Percentiles rank a stretch among this genome's conserved stretches.
These are phyloP conservation scores for Drosophila mauritiana DNA, from an alignment of 1,140 invertebrate species.

Conservation along the genomic window DNA sequence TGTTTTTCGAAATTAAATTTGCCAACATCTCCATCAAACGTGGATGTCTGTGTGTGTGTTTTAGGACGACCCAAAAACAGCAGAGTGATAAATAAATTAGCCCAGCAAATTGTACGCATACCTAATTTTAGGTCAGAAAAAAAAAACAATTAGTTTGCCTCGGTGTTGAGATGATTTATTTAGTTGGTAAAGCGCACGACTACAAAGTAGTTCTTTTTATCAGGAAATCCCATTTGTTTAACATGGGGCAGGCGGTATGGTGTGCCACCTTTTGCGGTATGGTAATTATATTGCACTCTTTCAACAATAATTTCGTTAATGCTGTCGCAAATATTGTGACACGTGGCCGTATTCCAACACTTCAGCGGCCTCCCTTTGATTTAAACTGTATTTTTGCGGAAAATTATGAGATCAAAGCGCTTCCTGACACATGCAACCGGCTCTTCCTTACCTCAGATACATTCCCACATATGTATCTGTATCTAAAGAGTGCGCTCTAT, in stretches of 20 bases:
- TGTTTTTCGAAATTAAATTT: conserved; percentile 52
- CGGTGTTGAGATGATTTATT: conserved; percentile 33
- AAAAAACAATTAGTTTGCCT: conserved; percentile 21
- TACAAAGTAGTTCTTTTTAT: conserved; percentile 39
- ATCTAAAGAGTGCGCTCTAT: conserved; percentile 5
- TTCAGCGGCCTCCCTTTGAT: conserved; percentile 68
- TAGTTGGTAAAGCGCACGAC: conserved; percentile 10
- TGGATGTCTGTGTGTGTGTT: not conserved
- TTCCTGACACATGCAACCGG: conserved; percentile 35
- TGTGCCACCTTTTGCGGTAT: conserved; percentile 28
- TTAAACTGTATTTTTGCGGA: conserved; percentile 64
- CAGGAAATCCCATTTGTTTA: conserved; percentile 31
- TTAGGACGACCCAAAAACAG: not conserved
- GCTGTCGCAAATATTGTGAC: conserved; percentile 68
- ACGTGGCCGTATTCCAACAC: conserved; percentile 53
- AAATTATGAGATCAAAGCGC: conserved; percentile 76
- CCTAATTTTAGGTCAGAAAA: conserved; percentile 30
- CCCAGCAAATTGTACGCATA: conserved; percentile 8
- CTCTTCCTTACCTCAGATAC: conserved; percentile 33
- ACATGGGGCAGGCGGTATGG: conserved; percentile 11
- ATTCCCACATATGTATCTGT: conserved; percentile 16
- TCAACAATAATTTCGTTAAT: conserved; percentile 66
- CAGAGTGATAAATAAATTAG: conserved; percentile 37
- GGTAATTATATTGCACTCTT: conserved; percentile 60
- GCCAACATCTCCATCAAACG: conserved; percentile 39